phyloP scores from a whole-genome alignment of 2,888 invertebrate species.

The Xylota sylvarum region DNA sequence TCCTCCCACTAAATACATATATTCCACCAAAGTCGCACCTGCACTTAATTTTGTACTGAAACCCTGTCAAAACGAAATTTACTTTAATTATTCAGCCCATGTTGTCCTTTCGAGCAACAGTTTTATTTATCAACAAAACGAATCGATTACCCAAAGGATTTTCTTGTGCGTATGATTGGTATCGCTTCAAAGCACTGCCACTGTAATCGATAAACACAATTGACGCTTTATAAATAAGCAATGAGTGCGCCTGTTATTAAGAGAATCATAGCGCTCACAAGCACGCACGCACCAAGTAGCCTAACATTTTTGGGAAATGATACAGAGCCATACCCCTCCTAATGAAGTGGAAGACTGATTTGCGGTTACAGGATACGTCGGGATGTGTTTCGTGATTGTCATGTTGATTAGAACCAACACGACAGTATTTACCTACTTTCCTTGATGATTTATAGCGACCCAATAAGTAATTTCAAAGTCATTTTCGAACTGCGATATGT shows the following conservation, averaged over 20 bases:
- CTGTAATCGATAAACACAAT: constrained; percentile 39
- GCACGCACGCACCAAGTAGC: background rate
- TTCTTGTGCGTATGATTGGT: constrained; percentile 3
- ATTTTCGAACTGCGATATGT: background rate
- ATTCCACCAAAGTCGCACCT: background rate
- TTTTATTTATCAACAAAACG: constrained; percentile 31
- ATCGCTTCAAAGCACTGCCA: background rate
- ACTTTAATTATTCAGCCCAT: constrained; percentile 17
- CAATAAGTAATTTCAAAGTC: background rate
- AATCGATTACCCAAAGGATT: constrained; percentile 35
- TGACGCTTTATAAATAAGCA: constrained; percentile 32
- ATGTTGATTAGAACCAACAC: constrained; percentile 5
- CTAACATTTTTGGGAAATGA: background rate
- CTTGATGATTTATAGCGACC: background rate
- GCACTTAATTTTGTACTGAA: background rate
- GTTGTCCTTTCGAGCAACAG: constrained; percentile 38
- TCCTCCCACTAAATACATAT: background rate
- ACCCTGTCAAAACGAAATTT: background rate
- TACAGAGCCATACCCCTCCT: background rate
- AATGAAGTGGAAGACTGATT: constrained; percentile 4
- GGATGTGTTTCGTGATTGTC: background rate
- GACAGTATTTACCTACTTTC: background rate
- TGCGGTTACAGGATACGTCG: constrained; percentile 11
- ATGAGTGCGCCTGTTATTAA: constrained; percentile 11
- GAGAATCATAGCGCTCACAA: background rate